Evolutionary conservation across 2,113 vertebrate species (phyloP).

Genomic region (Theristicus caerulescens): DNA sequence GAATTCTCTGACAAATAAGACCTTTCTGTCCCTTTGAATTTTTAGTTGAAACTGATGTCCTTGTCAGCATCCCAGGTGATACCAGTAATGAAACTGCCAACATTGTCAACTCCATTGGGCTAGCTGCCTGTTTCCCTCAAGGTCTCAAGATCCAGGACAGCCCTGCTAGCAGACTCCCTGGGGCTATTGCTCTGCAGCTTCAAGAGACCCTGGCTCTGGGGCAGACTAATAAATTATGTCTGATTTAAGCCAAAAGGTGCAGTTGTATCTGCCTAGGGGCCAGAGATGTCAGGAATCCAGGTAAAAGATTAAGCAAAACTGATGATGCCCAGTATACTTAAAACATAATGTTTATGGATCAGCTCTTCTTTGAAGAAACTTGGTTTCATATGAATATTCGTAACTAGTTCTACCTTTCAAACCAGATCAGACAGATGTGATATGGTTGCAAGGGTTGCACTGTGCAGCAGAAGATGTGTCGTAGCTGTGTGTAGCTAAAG

Average conservation of each 20-base stretch:
- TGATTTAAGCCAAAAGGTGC: background rate
- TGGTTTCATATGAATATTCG: background rate
- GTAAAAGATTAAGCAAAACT: background rate
- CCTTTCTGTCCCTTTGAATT: background rate
- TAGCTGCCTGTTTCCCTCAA: background rate
- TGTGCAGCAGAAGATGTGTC: background rate
- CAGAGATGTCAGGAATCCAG: background rate
- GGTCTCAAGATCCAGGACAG: background rate
- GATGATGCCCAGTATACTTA: background rate
- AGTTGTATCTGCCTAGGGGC: background rate
- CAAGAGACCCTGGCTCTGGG: background rate
- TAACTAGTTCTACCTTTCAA: background rate
- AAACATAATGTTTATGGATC: background rate
- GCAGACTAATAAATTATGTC: background rate
- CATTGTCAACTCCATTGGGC: background rate
- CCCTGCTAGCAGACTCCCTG: background rate
- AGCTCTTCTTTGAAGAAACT: background rate
- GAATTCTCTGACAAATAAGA: constrained; percentile 22
- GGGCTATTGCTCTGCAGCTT: background rate
- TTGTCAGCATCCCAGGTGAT: constrained; percentile 31
- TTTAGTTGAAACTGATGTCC: constrained; percentile 4
- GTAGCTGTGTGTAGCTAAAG: background rate
- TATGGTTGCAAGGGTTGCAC: background rate
- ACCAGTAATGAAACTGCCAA: constrained; percentile 20
- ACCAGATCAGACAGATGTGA: background rate